phyloP scores from a whole-genome alignment of 1,140 invertebrate genomes.

The Drosophila nebulosa region DNA sequence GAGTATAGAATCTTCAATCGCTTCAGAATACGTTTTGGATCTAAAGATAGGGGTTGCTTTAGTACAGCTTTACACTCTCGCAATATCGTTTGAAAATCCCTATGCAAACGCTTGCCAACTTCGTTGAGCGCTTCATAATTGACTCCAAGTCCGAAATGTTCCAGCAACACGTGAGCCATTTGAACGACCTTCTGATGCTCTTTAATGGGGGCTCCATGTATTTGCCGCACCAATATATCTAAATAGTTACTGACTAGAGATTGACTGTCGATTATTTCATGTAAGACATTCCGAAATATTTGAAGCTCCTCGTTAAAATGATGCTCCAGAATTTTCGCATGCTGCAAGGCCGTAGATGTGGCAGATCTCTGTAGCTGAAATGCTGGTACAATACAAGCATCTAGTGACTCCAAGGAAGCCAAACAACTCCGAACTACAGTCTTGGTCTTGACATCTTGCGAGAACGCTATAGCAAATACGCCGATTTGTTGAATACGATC shows the following conservation, averaged over 20 bases:
- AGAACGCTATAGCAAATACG: slow-evolving; percentile 69
- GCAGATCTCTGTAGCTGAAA: slow-evolving; percentile 36
- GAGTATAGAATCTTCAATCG: slow-evolving; percentile 73
- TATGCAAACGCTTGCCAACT: slow-evolving; percentile 31
- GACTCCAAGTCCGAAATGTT: slow-evolving; percentile 53
- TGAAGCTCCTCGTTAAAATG: slow-evolving; percentile 66
- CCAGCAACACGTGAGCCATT: slow-evolving; percentile 58
- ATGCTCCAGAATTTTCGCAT: slow-evolving; percentile 56
- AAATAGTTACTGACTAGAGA: slow-evolving; percentile 58
- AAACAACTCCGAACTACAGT: slow-evolving; percentile 68
- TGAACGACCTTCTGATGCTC: slow-evolving; percentile 33
- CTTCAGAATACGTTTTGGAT: slow-evolving; percentile 56
- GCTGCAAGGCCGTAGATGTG: not conserved
- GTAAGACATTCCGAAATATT: slow-evolving; percentile 62
- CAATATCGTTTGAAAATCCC: slow-evolving; percentile 62
- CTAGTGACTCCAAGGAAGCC: slow-evolving; percentile 69
- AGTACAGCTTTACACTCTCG: slow-evolving; percentile 64
- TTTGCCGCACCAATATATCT: slow-evolving; percentile 46
- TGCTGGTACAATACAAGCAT: slow-evolving; percentile 63
- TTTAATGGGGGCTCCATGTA: slow-evolving; percentile 4
- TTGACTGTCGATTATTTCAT: slow-evolving; percentile 67
- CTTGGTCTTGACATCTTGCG: slow-evolving; percentile 59
- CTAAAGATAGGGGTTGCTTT: slow-evolving; percentile 30
- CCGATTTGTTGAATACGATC: slow-evolving; percentile 75
- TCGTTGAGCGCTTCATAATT: slow-evolving; percentile 40